Conservation (phyloP, 2,888 invertebrate species). For the Bembecia ichneumoniformis region DNA sequence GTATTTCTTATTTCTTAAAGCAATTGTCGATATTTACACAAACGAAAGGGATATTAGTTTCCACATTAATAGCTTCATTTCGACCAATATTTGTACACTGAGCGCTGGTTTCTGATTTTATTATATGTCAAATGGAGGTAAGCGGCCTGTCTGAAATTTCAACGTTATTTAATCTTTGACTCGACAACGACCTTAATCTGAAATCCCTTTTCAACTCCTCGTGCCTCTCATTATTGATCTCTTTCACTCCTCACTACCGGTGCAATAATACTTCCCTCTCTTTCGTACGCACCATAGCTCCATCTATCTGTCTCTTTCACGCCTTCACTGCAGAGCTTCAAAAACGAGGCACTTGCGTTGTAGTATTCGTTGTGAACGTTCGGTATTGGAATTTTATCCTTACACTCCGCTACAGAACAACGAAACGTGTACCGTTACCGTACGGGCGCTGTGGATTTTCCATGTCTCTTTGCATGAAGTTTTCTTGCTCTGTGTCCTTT, state of each 20-base stretch:
- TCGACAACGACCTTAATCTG: constrained; percentile 72
- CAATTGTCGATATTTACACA: no score
- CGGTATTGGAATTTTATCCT: constrained; percentile 52
- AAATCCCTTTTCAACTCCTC: constrained; percentile 73
- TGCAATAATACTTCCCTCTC: constrained; percentile 57
- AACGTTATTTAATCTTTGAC: constrained; percentile 53
- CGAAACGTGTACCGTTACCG: neutral
- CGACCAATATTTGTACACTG: no score
- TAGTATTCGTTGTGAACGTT: constrained; percentile 43
- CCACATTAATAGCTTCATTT: no score
- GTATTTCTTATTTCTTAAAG: no score
- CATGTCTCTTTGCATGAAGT: neutral
- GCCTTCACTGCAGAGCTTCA: constrained; percentile 69
- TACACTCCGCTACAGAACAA: constrained; percentile 41
- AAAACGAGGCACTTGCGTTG: constrained; percentile 64
- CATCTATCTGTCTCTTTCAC: constrained; percentile 36
- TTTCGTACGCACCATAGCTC: constrained; percentile 21
- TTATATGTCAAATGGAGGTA: neutral
- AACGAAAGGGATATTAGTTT: no score
- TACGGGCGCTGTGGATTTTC: neutral
- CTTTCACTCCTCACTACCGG: constrained; percentile 73
- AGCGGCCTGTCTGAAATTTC: constrained; percentile 24
- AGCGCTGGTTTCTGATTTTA: no score
- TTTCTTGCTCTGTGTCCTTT: neutral
- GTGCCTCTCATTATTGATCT: constrained; percentile 72